phyloP scores from a whole-genome alignment of 2,113 vertebrate genomes.

The Dolichallabes microphthalmus region DNA sequence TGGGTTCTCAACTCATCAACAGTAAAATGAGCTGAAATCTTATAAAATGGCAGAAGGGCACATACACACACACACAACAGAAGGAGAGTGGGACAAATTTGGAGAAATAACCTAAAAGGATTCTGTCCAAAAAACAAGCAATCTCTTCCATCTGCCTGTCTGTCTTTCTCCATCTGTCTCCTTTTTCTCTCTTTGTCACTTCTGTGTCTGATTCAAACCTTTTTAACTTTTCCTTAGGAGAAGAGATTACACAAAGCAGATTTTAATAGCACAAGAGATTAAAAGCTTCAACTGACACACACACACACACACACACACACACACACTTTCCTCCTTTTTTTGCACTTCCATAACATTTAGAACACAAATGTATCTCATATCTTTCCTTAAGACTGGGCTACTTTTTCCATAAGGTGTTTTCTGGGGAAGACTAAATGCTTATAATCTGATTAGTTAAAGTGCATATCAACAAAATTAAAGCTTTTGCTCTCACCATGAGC shows the following conservation, averaged over 20 bases:
- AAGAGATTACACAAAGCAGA: background rate
- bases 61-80: conserved; percentile 31
- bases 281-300: background rate
- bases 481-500: background rate
- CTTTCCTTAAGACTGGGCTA: background rate
- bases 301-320: background rate
- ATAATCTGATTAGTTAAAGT: background rate
- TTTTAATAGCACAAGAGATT: background rate
- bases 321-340: background rate
- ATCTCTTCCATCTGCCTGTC: conserved; percentile 22
- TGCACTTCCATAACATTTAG: background rate
- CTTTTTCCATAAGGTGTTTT: background rate
- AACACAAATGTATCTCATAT: background rate
- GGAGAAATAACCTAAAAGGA: conserved; percentile 14
- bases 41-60: conserved; percentile 21
- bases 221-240: background rate
- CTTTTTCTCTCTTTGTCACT: background rate
- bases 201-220: background rate
- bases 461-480: background rate
- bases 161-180: conserved; percentile 8
- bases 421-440: background rate
- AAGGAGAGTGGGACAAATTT: conserved; percentile 44
- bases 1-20: conserved; percentile 40
- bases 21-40: conserved; percentile 46
- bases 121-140: conserved; percentile 22